Base-by-base conservation (phyloP, 2,888 invertebrate genomes). In the Eumerus sabulonum region DNA sequence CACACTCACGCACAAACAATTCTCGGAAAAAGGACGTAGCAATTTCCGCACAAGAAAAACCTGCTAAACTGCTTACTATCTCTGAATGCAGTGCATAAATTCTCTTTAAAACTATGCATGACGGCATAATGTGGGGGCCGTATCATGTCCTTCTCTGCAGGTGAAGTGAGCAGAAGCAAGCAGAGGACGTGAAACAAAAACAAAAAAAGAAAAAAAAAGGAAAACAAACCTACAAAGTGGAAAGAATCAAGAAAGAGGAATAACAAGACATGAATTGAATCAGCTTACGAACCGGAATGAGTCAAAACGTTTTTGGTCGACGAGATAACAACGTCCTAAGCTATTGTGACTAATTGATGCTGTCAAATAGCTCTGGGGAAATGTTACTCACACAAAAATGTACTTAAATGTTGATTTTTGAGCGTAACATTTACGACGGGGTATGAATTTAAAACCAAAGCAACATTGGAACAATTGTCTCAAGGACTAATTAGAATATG, bases 271-370 rank as follows among this genome's bases (percentile, higher is more conserved):
- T 27, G 27, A 27, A 27, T 27, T 27, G 27, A 27, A 27, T 63
- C 67, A 57, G 48, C 48, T 27, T 73, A 77, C 66, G 73, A 77
- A 73, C 73, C 73, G 76, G 62, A 76, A 72, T 51, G 66, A 50
- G 3, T 27, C 27, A 7, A 27, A n/a, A 27, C 7, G 27, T 2
- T 27, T 27, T 27, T 27, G 27, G 27, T 27, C 27, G 27, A 27
- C 27, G 27, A 27, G 27, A 27, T 27, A 27, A 27, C 2, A 27
- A 27, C 27, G 27, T 27, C 27, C 7, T 27, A 27, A 7, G 27
- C 3, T 27, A 27, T 27, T 27, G 27, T 27, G 7, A 4, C 27
- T 27, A 27, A 27, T 27, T 27, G 27, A 27, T 27, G 27, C n/a
- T n/a, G n/a, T n/a, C n/a, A n/a, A n/a, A n/a, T n/a, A n/a, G n/a